phyloP scores from a whole-genome alignment of 2,888 invertebrate genomes.

The Agriotes lineatus region DNA sequence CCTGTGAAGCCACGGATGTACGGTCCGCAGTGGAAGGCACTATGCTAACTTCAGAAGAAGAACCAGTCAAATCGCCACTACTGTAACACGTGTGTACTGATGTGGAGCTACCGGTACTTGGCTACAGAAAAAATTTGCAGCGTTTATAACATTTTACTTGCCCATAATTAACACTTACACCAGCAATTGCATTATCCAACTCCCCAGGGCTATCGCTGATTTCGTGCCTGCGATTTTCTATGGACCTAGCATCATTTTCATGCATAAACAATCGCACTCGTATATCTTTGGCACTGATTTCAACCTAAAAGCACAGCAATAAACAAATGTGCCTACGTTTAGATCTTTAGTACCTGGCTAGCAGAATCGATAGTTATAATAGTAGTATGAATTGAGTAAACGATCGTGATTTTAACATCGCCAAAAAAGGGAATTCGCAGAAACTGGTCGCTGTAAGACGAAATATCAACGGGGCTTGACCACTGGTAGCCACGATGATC shows the following conservation, averaged over 20 bases:
- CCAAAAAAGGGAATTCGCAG: constrained; percentile 72
- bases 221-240: background rate
- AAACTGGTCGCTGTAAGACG: constrained; percentile 69
- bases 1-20: background rate
- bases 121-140: constrained; percentile 27
- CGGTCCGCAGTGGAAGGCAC: background rate
- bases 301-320: constrained; percentile 67
- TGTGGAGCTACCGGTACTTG: constrained; percentile 21
- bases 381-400: constrained; percentile 68
- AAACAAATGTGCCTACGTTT: background rate
- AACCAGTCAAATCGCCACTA: no score
- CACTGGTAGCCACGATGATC: constrained; percentile 62
- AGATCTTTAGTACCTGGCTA: constrained; percentile 65
- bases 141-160: background rate
- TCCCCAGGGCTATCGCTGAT: no score
- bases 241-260: constrained; percentile 47
- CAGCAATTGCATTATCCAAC: background rate
- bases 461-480: constrained; percentile 68
- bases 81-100: no score
- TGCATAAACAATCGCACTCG: constrained; percentile 73
- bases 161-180: background rate
- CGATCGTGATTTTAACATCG: constrained; percentile 70
- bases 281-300: constrained; percentile 86
- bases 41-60: background rate
- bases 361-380: constrained; percentile 70